Base-by-base conservation (phyloP, 2,888 invertebrate species). In the Sarcophaga carnaria region DNA sequence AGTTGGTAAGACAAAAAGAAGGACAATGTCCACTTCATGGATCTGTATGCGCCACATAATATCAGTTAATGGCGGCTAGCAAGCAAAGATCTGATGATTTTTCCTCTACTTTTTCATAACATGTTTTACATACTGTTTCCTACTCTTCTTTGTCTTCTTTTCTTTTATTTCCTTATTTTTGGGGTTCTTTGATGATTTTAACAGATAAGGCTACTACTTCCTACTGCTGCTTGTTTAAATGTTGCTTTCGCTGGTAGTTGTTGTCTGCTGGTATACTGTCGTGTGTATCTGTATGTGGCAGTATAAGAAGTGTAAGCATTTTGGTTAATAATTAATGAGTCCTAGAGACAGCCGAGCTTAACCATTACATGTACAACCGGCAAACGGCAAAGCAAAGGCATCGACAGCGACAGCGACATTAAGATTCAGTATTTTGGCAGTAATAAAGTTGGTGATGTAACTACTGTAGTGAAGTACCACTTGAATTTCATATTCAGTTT, bases 301-400 rank as follows among this genome's bases (percentile, higher is more conserved):
- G 75, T 88, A 17, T 54, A 54, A 89, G 89, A 90, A 91, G 90
- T 92, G 91, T 92, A 90, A 91, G 72, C 76, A 83, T 79, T 86
- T 80, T 89, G 90, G 90, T 91, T 91, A 91, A 91, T 91, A 91
- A 92, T 91, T 91, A 91, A 91, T 91, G 92, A 91, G 91, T 90
- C 91, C 89, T 71, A 81, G 66, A 77, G 81, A 66, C 71, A 69
- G 84, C 76, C 67, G 84, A 72, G 84, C 76, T 87, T 76, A 84
- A 81, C 84, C 84, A 76, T 76, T 82, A 84, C 70, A 80, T 64
- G 75, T 70, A 69, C 69, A 74, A 54, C 67, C 17, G 17, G 17
- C 54, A 37, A 37, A 37, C 37, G 3, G 8, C 8, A 37, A 10
- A 37, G 37, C 37, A 37, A 37, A 8, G 8, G 8, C 37, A 37